Evolutionary conservation across 2,113 vertebrate genomes (phyloP).

Genomic region (Gorsachius goisagi): DNA sequence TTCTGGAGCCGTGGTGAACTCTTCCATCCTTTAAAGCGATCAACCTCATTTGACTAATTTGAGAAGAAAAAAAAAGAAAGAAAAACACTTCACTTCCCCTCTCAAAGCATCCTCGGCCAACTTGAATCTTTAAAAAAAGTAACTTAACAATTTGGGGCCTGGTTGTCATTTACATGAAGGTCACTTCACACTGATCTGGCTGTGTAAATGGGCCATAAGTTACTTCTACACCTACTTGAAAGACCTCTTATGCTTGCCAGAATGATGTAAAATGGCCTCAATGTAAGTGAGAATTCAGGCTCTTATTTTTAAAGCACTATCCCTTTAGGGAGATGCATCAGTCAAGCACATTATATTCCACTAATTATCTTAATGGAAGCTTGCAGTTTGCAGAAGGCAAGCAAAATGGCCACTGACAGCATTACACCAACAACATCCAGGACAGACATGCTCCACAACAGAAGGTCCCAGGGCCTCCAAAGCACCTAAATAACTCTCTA

Average conservation of each 20-base stretch:
- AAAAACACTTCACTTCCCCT: conserved; percentile 60
- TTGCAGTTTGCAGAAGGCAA: not conserved
- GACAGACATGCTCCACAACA: not conserved
- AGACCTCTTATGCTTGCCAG: conserved; percentile 58
- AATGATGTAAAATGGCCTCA: conserved; percentile 57
- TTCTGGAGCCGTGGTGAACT: conserved; percentile 72
- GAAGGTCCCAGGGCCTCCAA: not conserved
- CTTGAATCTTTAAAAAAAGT: conserved; percentile 52
- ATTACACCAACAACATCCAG: not conserved
- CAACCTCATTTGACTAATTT: conserved; percentile 71
- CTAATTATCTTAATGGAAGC: conserved; percentile 31
- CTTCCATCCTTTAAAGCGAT: conserved; percentile 72
- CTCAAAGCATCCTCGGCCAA: conserved; percentile 44
- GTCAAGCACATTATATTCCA: conserved; percentile 7
- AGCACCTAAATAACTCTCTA: not conserved
- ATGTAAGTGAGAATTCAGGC: conserved; percentile 46
- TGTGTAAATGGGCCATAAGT: conserved; percentile 61
- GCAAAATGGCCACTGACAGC: not conserved
- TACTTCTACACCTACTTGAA: conserved; percentile 63
- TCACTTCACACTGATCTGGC: conserved; percentile 67
- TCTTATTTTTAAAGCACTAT: conserved; percentile 54
- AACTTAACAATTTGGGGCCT: conserved; percentile 19
- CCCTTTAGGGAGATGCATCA: conserved; percentile 30
- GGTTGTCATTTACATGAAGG: conserved; percentile 64
- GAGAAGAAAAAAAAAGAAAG: conserved; percentile 47